phyloP scores from a whole-genome alignment of 1,140 invertebrate genomes.

The Drosophila nasuta region DNA sequence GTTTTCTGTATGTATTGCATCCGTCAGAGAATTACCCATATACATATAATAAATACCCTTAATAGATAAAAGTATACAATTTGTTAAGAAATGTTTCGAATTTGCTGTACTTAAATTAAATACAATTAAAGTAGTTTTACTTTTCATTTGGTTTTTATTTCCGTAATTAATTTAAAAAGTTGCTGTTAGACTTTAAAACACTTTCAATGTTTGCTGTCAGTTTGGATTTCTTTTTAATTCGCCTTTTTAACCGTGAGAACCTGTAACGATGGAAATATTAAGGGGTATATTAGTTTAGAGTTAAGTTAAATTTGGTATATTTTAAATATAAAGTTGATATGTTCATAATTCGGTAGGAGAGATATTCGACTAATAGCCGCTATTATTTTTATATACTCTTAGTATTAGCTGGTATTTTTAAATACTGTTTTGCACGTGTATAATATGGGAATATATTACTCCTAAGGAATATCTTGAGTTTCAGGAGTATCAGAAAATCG shows the following conservation, averaged over 20 bases:
- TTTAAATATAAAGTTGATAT: too few relatives aligned
- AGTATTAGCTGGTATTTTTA: too few relatives aligned
- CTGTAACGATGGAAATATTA: not conserved
- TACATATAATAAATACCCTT: too few relatives aligned
- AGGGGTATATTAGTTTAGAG: not conserved
- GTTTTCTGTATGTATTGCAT: too few relatives aligned
- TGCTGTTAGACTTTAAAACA: slow-evolving; percentile 55
- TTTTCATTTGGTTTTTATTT: slow-evolving; percentile 19
- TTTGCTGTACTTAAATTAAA: not conserved
- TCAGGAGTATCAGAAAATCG: not conserved
- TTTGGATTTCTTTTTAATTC: slow-evolving; percentile 49
- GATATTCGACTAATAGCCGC: too few relatives aligned
- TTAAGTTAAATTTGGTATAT: not conserved
- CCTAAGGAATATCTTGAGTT: too few relatives aligned
- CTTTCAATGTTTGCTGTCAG: slow-evolving; percentile 69
- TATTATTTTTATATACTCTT: too few relatives aligned
- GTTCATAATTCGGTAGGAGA: too few relatives aligned
- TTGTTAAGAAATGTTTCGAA: not conserved
- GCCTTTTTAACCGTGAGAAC: slow-evolving; percentile 14
- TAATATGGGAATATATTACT: too few relatives aligned
- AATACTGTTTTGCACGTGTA: too few relatives aligned
- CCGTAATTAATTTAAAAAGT: slow-evolving; percentile 25
- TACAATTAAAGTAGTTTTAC: slow-evolving; percentile 17
- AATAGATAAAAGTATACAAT: too few relatives aligned
- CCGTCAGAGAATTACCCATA: too few relatives aligned